Evolutionary conservation across 2,113 vertebrate genomes (phyloP), one percentile per base, ranked within the genome.

Genomic region (Pampusana beccarii): DNA sequence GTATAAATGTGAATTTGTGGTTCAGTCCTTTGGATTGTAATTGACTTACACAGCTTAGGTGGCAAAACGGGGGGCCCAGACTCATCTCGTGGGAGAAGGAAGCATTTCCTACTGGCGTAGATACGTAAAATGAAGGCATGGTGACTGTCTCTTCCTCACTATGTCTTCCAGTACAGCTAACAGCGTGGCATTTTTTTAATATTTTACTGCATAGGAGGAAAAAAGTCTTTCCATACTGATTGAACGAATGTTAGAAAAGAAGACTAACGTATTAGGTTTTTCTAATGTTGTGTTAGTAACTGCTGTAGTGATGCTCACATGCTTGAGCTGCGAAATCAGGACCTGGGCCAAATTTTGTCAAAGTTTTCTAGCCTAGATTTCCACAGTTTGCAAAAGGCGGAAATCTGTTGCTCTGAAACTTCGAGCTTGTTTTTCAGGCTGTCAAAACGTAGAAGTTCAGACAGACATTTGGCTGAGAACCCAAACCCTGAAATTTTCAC

Each of bases 381-480:
- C 93, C 86, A 90, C 78, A 84, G 86, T 88, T 92, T 94, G 75
- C 42, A 86, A 92, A 86, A 71, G 86, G 66, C 86, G 73, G 65
- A 84, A 92, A 81, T 86, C 36, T 86, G 80, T 86, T 95, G 72
- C 88, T 94, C 88, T 92, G 71, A 91, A 91, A 70, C 16, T 62
- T 84, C 42, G 34, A 58, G 66, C 75, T 92, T 92, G 46, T 78
- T 92, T 86, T 78, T 70, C 67, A 90, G 64, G 36, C 72, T 94
- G 83, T 92, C 86, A 95, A 64, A 86, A 28, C 81, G 71, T 80
- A 42, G 65, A 58, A 86, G 66, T 69, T 95, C 56, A 82, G 86
- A 90, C 86, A 87, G 82, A 82, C 26, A 23, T 86, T 95, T 90
- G 66, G 79, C 64, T 88, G n/a, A 77, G 82, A 88, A 77, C 16